Percentiles rank a stretch among this genome's conserved stretches.
phyloP scores from a whole-genome alignment of 1,140 invertebrate genomes.

The Bemisia tabaci region DNA sequence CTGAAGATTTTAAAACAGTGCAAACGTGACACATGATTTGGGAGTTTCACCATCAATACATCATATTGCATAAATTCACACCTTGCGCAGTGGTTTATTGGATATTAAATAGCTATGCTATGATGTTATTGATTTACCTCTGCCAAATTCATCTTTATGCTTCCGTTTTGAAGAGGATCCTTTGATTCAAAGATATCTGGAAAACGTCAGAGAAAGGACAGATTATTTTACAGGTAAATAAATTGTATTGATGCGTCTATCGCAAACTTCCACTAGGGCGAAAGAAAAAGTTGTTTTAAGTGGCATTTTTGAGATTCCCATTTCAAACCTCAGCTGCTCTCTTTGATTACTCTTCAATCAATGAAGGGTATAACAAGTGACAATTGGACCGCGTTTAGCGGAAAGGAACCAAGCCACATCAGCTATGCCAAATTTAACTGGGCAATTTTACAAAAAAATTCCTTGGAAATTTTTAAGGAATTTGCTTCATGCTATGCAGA shows the following conservation, averaged over 20 bases:
- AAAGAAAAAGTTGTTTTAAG: not conserved
- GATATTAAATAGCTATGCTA: too few relatives aligned
- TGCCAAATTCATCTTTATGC: slow-evolving; percentile 59
- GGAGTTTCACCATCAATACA: too few relatives aligned
- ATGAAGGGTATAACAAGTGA: not conserved
- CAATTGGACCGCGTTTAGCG: not conserved
- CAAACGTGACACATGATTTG: too few relatives aligned
- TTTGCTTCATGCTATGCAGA: too few relatives aligned
- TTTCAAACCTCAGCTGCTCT: too few relatives aligned
- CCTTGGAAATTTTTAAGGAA: too few relatives aligned
- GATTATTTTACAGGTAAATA: not conserved
- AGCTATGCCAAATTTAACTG: not conserved
- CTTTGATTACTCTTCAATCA: not conserved
- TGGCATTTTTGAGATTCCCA: too few relatives aligned
- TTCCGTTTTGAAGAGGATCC: slow-evolving; percentile 67
- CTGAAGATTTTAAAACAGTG: too few relatives aligned
- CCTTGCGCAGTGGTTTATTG: too few relatives aligned
- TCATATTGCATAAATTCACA: too few relatives aligned
- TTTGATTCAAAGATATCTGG: slow-evolving; percentile 67
- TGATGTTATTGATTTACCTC: too few relatives aligned
- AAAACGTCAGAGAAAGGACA: slow-evolving; percentile 30
- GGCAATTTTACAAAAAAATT: too few relatives aligned
- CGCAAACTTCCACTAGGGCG: not conserved
- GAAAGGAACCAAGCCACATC: not conserved
- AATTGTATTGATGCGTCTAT: not conserved